Evolutionary conservation across 2,888 invertebrate genomes (phyloP).

Genomic region (Patella depressa): DNA sequence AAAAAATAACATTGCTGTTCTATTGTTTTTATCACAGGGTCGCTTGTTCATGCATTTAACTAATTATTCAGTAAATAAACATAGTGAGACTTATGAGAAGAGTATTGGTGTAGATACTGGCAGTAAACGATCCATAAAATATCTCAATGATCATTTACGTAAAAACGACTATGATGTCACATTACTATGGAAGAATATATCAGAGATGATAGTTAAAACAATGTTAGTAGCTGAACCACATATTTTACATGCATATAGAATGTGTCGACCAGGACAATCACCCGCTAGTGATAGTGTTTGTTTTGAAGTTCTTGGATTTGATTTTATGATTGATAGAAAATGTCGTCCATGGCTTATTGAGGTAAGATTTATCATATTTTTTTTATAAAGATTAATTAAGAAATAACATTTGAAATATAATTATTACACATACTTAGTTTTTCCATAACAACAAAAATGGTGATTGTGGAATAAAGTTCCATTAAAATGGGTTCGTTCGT

Average conservation of each 20-base stretch:
- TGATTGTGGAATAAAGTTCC: background rate
- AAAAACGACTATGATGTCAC: slow-evolving; percentile 66
- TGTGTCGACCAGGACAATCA: slow-evolving; percentile 70
- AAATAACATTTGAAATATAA: background rate
- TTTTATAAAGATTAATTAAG: background rate
- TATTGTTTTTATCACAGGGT: slow-evolving; percentile 53
- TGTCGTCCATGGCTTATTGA: slow-evolving; percentile 71
- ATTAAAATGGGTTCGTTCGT: too few species aligned
- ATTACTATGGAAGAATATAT: slow-evolving; percentile 67
- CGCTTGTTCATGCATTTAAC: slow-evolving; percentile 71
- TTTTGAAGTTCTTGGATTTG: slow-evolving; percentile 71
- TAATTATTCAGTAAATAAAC: slow-evolving; percentile 72
- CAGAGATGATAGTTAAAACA: slow-evolving; percentile 70
- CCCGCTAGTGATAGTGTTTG: slow-evolving; percentile 69
- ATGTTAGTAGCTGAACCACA: slow-evolving; percentile 69
- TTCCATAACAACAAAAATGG: background rate
- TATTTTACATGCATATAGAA: slow-evolving; percentile 69
- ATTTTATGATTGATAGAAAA: slow-evolving; percentile 69
- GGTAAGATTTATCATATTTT: slow-evolving; percentile 45
- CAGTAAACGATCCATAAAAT: slow-evolving; percentile 69
- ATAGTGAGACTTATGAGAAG: slow-evolving; percentile 69
- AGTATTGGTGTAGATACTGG: slow-evolving; percentile 62
- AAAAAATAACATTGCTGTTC: too few species aligned
- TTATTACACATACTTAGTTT: background rate
- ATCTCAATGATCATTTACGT: slow-evolving; percentile 68